These are phyloP conservation scores for Drosophila mulleri DNA, from an alignment of 2,888 invertebrate genomes.

Conservation along the genomic window DNA sequence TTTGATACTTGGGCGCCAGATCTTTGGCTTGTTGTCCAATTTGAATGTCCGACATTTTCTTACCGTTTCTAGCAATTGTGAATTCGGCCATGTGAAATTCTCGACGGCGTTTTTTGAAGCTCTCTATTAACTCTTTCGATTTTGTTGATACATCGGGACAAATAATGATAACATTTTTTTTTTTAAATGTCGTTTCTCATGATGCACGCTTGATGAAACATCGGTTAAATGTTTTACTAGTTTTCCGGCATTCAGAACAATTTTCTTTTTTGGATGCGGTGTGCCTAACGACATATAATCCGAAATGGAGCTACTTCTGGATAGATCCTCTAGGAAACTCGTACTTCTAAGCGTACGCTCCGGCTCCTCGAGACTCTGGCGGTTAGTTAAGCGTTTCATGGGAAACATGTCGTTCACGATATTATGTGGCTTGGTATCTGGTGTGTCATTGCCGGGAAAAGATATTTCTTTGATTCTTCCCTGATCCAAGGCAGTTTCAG, in stretches of 20 bases:
- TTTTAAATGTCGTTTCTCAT: not conserved
- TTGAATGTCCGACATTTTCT: constrained; percentile 44
- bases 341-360: no score
- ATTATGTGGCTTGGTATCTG: no score
- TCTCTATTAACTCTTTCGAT: not conserved
- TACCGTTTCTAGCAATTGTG: constrained; percentile 55
- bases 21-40: not conserved
- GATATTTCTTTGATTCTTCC: fast-evolving
- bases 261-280: constrained; percentile 27
- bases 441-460: no score
- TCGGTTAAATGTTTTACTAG: constrained; percentile 5
- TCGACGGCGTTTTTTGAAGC: constrained; percentile 44
- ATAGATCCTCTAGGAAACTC: not conserved
- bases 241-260: constrained; percentile 1
- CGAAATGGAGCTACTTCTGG: not conserved
- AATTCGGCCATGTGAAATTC: constrained; percentile 54
- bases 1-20: not conserved
- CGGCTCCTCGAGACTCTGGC: not conserved
- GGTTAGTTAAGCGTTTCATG: not conserved
- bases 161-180: not conserved
- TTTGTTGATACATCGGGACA: not conserved
- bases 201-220: fast-evolving
- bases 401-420: not conserved
- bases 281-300: constrained; percentile 20
- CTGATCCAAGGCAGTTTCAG: fast-evolving